Evolutionary conservation across 2,888 invertebrate genomes (phyloP).

Genomic region (Digitonthophagus gazella): DNA sequence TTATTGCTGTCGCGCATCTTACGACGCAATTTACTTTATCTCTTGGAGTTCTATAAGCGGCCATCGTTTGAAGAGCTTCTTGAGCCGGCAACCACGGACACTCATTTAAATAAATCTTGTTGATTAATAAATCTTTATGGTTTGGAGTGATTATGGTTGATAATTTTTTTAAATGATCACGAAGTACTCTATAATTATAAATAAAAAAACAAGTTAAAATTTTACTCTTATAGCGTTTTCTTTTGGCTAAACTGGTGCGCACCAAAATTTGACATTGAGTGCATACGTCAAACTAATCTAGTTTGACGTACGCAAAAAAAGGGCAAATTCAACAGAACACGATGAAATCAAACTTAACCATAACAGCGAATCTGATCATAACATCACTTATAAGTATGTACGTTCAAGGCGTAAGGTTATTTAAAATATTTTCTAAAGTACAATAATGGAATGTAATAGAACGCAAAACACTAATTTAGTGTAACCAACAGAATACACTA

Average conservation of each 20-base stretch:
- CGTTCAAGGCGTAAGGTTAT: no score
- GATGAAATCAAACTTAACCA: no score
- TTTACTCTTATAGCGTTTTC: neutral
- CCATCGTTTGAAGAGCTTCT: constrained; percentile 80
- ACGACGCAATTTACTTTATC: constrained; percentile 80
- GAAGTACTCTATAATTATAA: constrained; percentile 78
- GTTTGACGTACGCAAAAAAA: neutral
- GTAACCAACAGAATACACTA: no score
- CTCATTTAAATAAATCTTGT: constrained; percentile 81
- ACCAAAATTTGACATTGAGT: neutral
- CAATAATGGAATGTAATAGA: no score
- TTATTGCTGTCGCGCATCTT: constrained; percentile 88
- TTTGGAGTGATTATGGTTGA: constrained; percentile 71
- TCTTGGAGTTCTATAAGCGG: constrained; percentile 85
- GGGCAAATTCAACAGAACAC: neutral
- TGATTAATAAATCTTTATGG: constrained; percentile 79
- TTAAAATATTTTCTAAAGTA: no score
- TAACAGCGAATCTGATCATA: no score
- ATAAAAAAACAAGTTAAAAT: constrained; percentile 29
- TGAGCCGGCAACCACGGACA: constrained; percentile 97
- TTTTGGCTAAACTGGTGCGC: no score
- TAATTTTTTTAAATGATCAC: constrained; percentile 85
- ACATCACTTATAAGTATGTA: no score
- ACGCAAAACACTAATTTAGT: no score
- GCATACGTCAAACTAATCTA: neutral